Base-by-base conservation (phyloP, 2,797 vertebrate species). In the Bucorvus abyssinicus region DNA sequence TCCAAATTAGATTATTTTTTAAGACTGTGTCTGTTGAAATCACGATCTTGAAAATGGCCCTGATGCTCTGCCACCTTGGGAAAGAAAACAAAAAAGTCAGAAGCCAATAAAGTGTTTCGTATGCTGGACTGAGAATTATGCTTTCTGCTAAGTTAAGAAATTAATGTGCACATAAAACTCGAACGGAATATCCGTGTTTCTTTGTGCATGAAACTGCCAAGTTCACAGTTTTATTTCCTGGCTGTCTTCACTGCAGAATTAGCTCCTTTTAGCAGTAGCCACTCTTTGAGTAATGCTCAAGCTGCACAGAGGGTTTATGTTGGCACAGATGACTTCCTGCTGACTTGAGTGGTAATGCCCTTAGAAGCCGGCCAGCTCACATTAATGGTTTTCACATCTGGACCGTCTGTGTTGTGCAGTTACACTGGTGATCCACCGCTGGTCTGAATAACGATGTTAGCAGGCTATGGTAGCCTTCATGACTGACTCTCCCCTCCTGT, bases 191-290 rank as follows among this genome's bases (percentile, higher is more conserved):
- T 67, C 83, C 36, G 3, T 79, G 21, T 93, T 90, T 95, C 77
- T 87, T 64, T 80, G 73, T 92, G 57, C 52, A 42, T 71, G 92
- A 87, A 78, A 90, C 74, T 57, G 32, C 36, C 0, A 5, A 63
- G 19, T 64, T 96, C 49, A 76, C 57, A 29, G 53, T 60, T 93
- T 70, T 59, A 45, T 87, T 91, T 97, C 55, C 67, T 90, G 77
- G 19, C 61, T 91, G 49, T 94, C 52, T 57, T 81, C 60, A 47
- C 63, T 82, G 60, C 67, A 57, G 74, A 94, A 70, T 94, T 77
- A 77, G 34, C 38, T 89, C 29, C 30, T 79, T 86, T 63, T 84
- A 92, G 38, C 56, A 18, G 82, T 64, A 87, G 44, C 55, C 52
- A 3, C 63, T 44, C 32, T 78, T 85, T 3, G 30, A 36, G n/a